Conservation (phyloP, 2,113 vertebrate genomes). For the Gobio gobio region DNA sequence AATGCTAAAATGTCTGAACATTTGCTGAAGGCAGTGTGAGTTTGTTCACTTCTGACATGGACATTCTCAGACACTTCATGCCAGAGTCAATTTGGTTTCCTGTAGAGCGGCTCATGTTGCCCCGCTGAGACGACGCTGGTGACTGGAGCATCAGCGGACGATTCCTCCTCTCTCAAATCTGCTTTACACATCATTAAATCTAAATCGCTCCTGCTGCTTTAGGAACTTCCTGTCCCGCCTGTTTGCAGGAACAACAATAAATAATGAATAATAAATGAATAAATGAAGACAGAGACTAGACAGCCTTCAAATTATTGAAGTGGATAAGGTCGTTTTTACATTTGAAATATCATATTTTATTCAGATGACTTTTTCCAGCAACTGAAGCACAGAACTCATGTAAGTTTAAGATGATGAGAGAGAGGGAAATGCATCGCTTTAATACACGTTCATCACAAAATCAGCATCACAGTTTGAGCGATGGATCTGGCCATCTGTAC, state of each 20-base stretch:
- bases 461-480: background rate
- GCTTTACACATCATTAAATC: slow-evolving; percentile 26
- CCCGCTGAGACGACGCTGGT: slow-evolving; percentile 2
- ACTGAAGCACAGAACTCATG: slow-evolving; percentile 69
- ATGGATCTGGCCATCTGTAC: background rate
- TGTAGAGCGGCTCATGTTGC: slow-evolving; percentile 4
- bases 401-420: slow-evolving; percentile 73
- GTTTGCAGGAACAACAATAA: slow-evolving; percentile 31
- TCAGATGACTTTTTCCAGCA: slow-evolving; percentile 66
- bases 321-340: slow-evolving; percentile 44
- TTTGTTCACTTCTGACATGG: slow-evolving; percentile 20
- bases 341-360: slow-evolving; percentile 53
- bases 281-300: slow-evolving; percentile 8
- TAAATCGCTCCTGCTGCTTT: background rate
- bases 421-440: background rate
- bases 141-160: background rate
- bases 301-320: slow-evolving; percentile 56
- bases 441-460: background rate
- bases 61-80: slow-evolving; percentile 30
- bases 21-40: slow-evolving; percentile 25
- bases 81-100: slow-evolving; percentile 33
- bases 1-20: slow-evolving; percentile 2
- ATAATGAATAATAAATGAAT: slow-evolving; percentile 42
- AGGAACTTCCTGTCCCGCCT: background rate
- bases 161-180: background rate